These are phyloP conservation scores for Drosophila kambysellisi DNA, from an alignment of 2,888 invertebrate species.

Conservation along the genomic window DNA sequence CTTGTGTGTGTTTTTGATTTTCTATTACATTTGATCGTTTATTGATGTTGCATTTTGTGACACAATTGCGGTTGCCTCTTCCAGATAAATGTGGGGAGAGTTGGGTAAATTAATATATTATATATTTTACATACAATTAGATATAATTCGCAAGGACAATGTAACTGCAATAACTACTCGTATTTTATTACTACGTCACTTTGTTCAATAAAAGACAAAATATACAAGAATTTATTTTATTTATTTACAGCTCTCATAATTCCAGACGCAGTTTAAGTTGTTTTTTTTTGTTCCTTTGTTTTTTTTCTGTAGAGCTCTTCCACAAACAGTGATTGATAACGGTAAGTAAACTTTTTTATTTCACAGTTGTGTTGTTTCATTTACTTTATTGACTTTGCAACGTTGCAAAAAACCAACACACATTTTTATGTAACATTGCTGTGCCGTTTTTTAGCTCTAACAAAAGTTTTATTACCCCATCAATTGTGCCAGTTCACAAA, in stretches of 20 bases:
- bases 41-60: conserved; percentile 53
- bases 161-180: conserved; percentile 1
- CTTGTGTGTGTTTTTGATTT: conserved; percentile 14
- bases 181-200: conserved; percentile 12
- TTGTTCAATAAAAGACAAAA: conserved; percentile 2
- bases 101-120: not conserved
- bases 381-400: conserved; percentile 24
- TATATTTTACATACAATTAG: not conserved
- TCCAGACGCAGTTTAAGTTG: not conserved
- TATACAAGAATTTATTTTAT: conserved; percentile 3
- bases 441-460: not conserved
- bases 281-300: not conserved
- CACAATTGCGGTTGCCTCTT: conserved; percentile 34
- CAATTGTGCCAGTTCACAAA: conserved; percentile 7
- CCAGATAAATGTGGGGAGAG: not conserved
- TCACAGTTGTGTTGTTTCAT: conserved; percentile 11
- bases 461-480: conserved; percentile 26
- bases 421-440: not conserved
- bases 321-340: conserved; percentile 37
- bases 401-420: conserved; percentile 9
- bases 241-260: conserved; percentile 3
- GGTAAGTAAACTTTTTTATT: conserved; percentile 35
- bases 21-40: conserved; percentile 46
- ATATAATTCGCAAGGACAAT: conserved; percentile 33
- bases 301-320: not conserved